Evolutionary conservation across 1,140 invertebrate species (phyloP).

Genomic region (Drepana arcuata): DNA sequence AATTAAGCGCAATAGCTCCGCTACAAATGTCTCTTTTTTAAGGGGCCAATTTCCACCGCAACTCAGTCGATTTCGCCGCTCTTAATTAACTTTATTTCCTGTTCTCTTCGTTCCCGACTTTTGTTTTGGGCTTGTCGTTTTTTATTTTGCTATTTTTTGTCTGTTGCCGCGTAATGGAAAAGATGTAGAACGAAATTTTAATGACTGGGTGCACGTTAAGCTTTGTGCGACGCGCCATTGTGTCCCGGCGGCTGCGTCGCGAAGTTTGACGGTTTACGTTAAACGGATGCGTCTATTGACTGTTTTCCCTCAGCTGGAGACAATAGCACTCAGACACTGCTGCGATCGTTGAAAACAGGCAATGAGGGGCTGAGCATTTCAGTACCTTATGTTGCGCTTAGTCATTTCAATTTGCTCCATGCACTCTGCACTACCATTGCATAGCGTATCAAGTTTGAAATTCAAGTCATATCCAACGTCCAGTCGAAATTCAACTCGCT

Average conservation of each 20-base stretch:
- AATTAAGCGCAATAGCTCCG: slow-evolving; percentile 68
- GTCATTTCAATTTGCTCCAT: no score
- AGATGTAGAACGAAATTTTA: slow-evolving; percentile 71
- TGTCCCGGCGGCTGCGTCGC: slow-evolving; percentile 34
- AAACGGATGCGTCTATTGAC: slow-evolving; percentile 37
- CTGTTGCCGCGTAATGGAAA: slow-evolving; percentile 67
- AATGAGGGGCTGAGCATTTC: no score
- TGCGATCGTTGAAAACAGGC: no score
- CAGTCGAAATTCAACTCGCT: no score
- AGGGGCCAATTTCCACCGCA: slow-evolving; percentile 69
- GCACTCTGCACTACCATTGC: no score
- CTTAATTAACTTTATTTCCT: slow-evolving; percentile 72
- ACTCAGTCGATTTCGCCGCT: slow-evolving; percentile 70
- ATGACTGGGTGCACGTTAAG: slow-evolving; percentile 63
- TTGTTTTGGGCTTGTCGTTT: slow-evolving; percentile 61
- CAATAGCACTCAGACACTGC: slow-evolving; percentile 28
- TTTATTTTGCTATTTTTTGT: slow-evolving; percentile 68
- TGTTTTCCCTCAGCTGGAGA: slow-evolving; percentile 23
- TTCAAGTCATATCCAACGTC: no score
- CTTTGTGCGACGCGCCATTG: slow-evolving; percentile 57
- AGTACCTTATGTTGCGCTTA: no score
- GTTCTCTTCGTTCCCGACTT: slow-evolving; percentile 62
- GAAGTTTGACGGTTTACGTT: slow-evolving; percentile 49
- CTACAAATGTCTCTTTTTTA: slow-evolving; percentile 71
- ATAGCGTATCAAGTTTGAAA: no score